Conservation (phyloP, 2,797 vertebrate species). For the Luscinia megarhynchos region DNA sequence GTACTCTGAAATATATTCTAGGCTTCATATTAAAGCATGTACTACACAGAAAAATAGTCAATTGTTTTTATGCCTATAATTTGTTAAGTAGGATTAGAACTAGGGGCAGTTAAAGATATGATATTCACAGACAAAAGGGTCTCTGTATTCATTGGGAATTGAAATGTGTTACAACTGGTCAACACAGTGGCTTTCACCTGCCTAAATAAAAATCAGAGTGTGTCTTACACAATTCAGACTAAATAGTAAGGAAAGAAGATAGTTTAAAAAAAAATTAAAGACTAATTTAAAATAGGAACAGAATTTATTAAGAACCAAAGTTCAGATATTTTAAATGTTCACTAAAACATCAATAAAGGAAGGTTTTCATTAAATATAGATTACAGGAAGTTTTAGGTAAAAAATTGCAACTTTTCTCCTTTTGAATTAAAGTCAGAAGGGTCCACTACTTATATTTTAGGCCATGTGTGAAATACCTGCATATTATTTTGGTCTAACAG, state of each 20-base stretch:
- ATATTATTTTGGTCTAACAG: neutral
- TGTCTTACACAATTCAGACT: neutral
- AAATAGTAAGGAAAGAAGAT: neutral
- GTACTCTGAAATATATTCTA: neutral
- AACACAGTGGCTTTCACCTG: neutral
- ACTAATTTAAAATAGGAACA: neutral
- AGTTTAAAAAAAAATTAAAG: neutral
- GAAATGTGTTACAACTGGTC: neutral
- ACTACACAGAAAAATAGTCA: neutral
- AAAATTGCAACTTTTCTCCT: neutral
- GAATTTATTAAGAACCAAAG: fast-evolving
- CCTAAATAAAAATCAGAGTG: neutral
- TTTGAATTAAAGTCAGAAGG: neutral
- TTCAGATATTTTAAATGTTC: neutral
- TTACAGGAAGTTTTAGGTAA: neutral
- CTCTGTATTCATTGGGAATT: neutral
- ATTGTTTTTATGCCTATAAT: neutral
- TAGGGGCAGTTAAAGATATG: neutral
- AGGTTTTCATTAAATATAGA: neutral
- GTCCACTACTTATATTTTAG: neutral
- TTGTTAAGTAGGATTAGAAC: neutral
- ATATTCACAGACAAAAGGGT: neutral
- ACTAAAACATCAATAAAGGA: neutral
- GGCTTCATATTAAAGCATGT: neutral
- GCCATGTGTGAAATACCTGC: neutral